Percentiles rank a stretch among this genome's conserved stretches.
These are phyloP conservation scores for Caerostris darwini DNA, from an alignment of 1,140 invertebrate genomes.

Conservation along the genomic window DNA sequence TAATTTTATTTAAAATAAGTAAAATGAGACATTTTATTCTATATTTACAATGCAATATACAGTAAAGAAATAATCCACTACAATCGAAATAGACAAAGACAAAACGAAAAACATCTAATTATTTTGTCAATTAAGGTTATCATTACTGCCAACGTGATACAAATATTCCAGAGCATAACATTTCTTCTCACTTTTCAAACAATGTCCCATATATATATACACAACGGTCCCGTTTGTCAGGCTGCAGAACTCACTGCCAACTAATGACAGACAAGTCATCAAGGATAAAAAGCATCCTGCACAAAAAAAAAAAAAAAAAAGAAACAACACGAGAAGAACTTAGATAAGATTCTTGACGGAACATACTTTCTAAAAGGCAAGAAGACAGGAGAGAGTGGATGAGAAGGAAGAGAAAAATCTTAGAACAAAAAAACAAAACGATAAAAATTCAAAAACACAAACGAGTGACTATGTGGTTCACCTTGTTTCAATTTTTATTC, in stretches of 20 bases:
- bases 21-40: too few relatives aligned
- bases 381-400: background rate
- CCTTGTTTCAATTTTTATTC: background rate
- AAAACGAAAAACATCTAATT: background rate
- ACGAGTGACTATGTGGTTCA: background rate
- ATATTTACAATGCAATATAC: too few relatives aligned
- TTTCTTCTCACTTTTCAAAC: background rate
- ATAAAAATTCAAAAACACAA: background rate
- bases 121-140: background rate
- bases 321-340: background rate
- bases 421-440: background rate
- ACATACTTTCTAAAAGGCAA: background rate
- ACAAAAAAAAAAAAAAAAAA: conserved; percentile 36
- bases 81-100: too few relatives aligned
- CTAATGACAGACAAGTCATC: conserved; percentile 47
- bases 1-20: too few relatives aligned
- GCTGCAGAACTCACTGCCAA: conserved; percentile 22
- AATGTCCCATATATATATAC: background rate
- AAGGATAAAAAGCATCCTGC: conserved; percentile 2
- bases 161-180: background rate
- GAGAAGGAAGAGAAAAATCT: background rate
- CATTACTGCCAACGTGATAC: background rate
- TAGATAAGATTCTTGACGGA: background rate
- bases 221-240: background rate
- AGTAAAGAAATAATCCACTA: too few relatives aligned